phyloP scores from a whole-genome alignment of 1,140 invertebrate genomes.

The Caenorhabditis remanei region DNA sequence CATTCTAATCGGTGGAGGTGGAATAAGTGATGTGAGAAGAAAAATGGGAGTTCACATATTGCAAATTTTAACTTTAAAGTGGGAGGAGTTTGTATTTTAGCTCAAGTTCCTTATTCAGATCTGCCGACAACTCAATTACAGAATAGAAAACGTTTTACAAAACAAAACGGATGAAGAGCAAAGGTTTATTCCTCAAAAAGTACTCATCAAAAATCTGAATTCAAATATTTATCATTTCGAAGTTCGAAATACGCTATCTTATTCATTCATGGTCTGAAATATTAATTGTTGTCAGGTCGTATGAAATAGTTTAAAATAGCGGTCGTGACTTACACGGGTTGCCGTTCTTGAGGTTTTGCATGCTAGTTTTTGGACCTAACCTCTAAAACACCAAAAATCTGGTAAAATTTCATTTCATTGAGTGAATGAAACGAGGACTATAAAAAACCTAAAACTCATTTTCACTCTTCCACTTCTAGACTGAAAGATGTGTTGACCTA shows the following conservation, averaged over 20 bases:
- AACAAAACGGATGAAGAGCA: not conserved
- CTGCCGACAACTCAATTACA: not conserved
- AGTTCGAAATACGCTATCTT: not conserved
- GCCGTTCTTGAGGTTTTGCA: no score
- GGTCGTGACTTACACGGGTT: no score
- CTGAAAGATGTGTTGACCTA: no score
- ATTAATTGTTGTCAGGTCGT: not conserved
- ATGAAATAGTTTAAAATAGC: not conserved
- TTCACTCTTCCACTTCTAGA: no score
- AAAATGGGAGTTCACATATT: not conserved
- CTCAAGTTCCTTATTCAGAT: not conserved
- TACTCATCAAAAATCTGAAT: not conserved
- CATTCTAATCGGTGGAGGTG: not conserved
- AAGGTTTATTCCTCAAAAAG: not conserved
- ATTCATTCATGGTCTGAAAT: not conserved
- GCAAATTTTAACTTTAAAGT: no score
- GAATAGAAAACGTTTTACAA: not conserved
- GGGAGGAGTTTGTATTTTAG: not conserved
- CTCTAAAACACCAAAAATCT: not conserved
- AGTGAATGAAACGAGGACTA: not conserved
- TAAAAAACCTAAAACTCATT: no score
- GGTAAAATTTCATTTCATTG: not conserved
- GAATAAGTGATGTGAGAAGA: not conserved
- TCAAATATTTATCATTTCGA: not conserved
- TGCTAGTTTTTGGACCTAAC: not conserved